Evolutionary conservation across 2,797 vertebrate genomes (phyloP).

Genomic region (Bradypus variegatus): DNA sequence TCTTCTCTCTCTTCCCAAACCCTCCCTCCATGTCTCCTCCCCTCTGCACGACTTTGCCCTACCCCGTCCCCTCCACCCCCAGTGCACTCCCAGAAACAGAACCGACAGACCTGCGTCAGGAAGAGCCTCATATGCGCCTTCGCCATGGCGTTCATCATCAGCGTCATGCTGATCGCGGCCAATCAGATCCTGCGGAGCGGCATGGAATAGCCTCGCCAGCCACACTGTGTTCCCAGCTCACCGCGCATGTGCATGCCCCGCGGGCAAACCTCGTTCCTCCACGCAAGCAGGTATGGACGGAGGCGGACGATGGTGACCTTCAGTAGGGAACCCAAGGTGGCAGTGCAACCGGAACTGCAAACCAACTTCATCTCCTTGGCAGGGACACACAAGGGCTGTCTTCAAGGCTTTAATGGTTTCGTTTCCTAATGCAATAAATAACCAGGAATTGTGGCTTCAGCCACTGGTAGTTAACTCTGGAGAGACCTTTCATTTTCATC

Average conservation of each 20-base stretch:
- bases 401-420: constrained; percentile 82
- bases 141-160: constrained; percentile 99
- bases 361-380: constrained; percentile 84
- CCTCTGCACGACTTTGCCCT: background rate
- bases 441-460: constrained; percentile 74
- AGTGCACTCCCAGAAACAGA: constrained; percentile 90
- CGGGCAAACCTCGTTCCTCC: constrained; percentile 78
- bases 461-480: constrained; percentile 52
- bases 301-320: constrained; percentile 52
- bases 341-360: constrained; percentile 72
- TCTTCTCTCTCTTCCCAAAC: background rate
- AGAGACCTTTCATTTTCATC: constrained; percentile 41
- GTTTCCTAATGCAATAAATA: constrained; percentile 94
- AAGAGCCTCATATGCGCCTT: constrained; percentile 99
- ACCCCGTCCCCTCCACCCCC: background rate
- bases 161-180: constrained; percentile 98
- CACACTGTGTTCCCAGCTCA: constrained; percentile 79
- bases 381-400: constrained; percentile 99
- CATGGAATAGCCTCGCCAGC: constrained; percentile 85
- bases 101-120: constrained; percentile 88
- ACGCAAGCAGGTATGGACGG: constrained; percentile 61
- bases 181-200: constrained; percentile 99
- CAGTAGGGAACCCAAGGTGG: constrained; percentile 76
- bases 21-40: background rate
- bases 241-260: constrained; percentile 85